Evolutionary conservation across 2,113 vertebrate genomes (phyloP), one percentile per base, ranked within the genome.

Genomic region (Apteryx owenii): DNA sequence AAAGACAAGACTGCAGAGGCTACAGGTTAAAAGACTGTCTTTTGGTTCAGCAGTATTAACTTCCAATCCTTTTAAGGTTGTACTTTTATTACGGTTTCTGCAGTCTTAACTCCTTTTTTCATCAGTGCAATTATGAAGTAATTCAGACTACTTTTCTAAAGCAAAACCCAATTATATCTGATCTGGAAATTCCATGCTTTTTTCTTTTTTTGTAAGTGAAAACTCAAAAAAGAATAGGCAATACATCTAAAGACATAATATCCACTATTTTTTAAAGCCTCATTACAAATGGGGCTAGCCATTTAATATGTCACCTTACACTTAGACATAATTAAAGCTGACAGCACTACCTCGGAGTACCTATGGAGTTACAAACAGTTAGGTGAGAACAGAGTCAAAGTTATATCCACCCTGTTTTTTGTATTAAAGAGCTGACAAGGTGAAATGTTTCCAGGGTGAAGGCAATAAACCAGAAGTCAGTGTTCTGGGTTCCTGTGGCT

Each of bases 11-110:
- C 51, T 86, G 61, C 33, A 7, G 50, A 91, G 81, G 90, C 56
- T 88, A 82, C 51, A 83, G 65, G 78, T 86, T 94, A 88, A 97
- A 97, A 97, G 61, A 81, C 36, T 90, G 10, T 89, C 82, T 88
- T 96, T 95, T 96, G 88, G 93, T 95, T 95, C 79, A 80, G 72
- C 93, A 62, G 31, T 79, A 94, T 95, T 96, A 95, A 91, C 51
- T 93, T 86, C 25, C 93, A 97, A 33, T 71, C 81, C 72, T 96
- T 97, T 97, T 82, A 94, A 91, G 40, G 53, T 17, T 95, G 28
- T 61, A 68, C n/a, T 96, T 96, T 96, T 93, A 94, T 97, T 92
- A 86, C 65, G 86, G 25, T 94, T 94, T 93, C 81, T 65, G 75
- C 61, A 73, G 51, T 77, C 68, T 93, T 89, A 86, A 83, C 73